These are phyloP conservation scores for Heliocidaris tuberculata DNA, from an alignment of 35 echinoderm and acorn worm species.

Conservation along the genomic window DNA sequence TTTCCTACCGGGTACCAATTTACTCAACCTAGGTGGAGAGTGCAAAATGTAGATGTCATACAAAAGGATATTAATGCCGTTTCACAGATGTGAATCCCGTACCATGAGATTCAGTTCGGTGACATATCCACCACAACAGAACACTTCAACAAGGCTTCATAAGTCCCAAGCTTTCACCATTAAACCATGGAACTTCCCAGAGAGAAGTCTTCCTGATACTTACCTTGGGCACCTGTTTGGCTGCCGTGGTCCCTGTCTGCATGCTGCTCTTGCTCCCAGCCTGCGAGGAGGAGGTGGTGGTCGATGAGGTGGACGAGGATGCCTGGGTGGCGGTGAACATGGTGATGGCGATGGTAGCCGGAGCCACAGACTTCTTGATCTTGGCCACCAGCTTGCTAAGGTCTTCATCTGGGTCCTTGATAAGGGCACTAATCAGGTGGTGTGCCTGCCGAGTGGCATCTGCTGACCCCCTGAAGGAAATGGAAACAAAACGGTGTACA, in stretches of 20 bases:
- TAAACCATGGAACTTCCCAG: no score
- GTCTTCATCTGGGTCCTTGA: constrained; percentile 98
- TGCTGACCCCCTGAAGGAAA: constrained; percentile 85
- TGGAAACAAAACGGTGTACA: not conserved
- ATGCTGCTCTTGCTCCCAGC: not conserved
- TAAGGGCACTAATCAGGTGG: constrained; percentile 93
- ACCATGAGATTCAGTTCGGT: no score
- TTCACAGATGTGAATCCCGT: no score
- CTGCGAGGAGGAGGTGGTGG: not conserved
- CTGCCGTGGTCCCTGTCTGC: not conserved
- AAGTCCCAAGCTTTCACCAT: no score
- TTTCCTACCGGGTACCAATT: no score
- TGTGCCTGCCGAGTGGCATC: constrained; percentile 94
- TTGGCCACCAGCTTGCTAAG: constrained; percentile 83
- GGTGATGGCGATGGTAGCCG: constrained; percentile 44
- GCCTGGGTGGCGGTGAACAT: constrained; percentile 61
- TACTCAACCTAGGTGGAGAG: no score
- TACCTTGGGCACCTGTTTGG: constrained; percentile 39
- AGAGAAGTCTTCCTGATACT: not conserved
- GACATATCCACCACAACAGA: no score
- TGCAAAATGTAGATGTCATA: no score
- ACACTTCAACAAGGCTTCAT: no score
- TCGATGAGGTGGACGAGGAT: constrained; percentile 48
- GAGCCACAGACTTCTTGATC: constrained; percentile 69
- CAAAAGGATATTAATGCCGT: no score